These are phyloP conservation scores for Oxyura jamaicensis DNA, from an alignment of 2,113 vertebrate species.

Conservation along the genomic window DNA sequence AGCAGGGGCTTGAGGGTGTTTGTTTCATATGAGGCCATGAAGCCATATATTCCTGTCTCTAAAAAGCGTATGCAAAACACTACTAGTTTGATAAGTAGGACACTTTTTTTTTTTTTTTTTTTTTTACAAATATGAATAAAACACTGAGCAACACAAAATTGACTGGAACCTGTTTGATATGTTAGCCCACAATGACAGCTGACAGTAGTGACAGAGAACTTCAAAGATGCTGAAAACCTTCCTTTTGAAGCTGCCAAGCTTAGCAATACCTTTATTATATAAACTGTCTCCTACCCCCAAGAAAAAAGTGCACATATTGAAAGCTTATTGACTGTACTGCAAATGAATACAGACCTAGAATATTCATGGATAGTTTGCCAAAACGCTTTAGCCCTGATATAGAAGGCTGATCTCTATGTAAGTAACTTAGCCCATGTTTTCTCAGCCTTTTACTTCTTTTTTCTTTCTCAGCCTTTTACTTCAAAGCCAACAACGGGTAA, in stretches of 20 bases:
- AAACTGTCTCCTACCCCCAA: background rate
- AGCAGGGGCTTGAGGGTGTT: conserved; percentile 7
- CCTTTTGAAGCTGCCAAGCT: background rate
- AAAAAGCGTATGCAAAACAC: background rate
- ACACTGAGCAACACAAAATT: background rate
- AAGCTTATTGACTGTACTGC: background rate
- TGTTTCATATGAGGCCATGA: background rate
- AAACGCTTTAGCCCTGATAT: background rate
- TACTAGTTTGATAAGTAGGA: conserved; percentile 13
- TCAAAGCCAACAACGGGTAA: background rate
- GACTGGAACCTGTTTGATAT: background rate
- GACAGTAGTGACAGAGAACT: background rate
- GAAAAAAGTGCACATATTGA: background rate
- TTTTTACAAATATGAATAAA: conserved; percentile 28
- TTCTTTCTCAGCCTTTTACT: background rate
- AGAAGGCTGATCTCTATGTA: background rate
- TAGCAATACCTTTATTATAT: background rate
- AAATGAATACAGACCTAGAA: background rate
- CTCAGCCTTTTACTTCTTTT: background rate
- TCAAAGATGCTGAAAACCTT: conserved; percentile 24
- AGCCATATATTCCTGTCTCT: conserved; percentile 56
- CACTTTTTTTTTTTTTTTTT: no score
- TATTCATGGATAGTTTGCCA: background rate
- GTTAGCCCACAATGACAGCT: background rate
- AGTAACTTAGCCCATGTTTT: background rate